Evolutionary conservation across 1,140 invertebrate genomes (phyloP), one percentile per base, ranked within the genome.

Genomic region (Papilio polytes): DNA sequence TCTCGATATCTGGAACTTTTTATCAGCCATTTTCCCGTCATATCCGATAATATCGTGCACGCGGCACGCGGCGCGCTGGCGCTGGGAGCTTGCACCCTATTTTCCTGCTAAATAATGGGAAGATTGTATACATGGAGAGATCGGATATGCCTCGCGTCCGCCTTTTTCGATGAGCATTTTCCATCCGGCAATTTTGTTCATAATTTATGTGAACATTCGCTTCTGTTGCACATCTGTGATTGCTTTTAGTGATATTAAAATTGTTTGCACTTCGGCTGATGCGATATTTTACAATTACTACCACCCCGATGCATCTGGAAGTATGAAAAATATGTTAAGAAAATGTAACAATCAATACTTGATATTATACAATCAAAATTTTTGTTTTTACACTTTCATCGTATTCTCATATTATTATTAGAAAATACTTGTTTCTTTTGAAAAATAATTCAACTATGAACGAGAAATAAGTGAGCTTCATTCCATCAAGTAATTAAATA

Each of bases 81-180:
- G 51, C 18, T 26, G 82, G 82, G 80, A 80, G 80, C 80, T 81
- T 85, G 85, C 86, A 86, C 86, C 84, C 85, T 84, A 89, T 89
- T 83, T 87, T 85, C 85, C 85, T 85, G 63, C 81, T 85, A 85
- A 87, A 88, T 81, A 78, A 84, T 83, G 83, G 82, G 80, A 84
- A 85, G 78, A 78, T 81, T 81, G 63, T 70, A 70, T 81, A 80
- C 80, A 46, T 77, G 78, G 80, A 79, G 86, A 86, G 89, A 89
- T 89, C 87, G 88, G 86, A 87, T 85, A 82, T 80, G 74, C 81
- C 80, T 51, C 82, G 86, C 83, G 78, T 82, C 84, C 83, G 84
- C 80, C 80, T 81, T 86, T 87, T 89, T 84, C 82, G 85, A 81
- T 87, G 84, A 74, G 82, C 87, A 90, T 88, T 89, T 88, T 86